A percentile compares a stretch with the other conserved stretches of the same genome.
These are phyloP conservation scores for Tyrannus savana DNA, from an alignment of 2,113 vertebrate species.

Conservation along the genomic window DNA sequence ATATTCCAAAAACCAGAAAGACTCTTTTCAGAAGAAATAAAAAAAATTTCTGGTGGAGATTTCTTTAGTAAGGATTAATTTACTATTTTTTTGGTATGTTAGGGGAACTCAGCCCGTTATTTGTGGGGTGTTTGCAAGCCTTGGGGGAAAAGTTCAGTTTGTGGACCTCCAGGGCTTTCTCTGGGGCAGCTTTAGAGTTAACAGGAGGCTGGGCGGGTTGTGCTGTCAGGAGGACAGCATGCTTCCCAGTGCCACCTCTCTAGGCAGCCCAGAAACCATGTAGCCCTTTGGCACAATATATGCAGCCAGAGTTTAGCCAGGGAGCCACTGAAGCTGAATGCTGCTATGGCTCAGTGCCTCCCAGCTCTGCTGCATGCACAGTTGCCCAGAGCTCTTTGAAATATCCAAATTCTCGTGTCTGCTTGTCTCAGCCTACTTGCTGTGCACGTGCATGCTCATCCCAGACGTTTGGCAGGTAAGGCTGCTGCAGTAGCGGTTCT, in stretches of 20 bases:
- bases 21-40: not conserved
- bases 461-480: not conserved
- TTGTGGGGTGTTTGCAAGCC: not conserved
- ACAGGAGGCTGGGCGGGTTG: not conserved
- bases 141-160: not conserved
- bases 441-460: rapidly evolving
- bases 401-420: not conserved
- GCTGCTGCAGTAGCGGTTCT: not conserved
- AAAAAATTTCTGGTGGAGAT: not conserved
- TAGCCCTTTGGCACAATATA: not conserved
- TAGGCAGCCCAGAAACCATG: not conserved
- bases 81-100: not conserved
- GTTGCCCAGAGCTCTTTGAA: rapidly evolving
- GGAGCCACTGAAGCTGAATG: not conserved
- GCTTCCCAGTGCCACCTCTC: not conserved
- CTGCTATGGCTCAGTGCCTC: rapidly evolving
- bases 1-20: not conserved
- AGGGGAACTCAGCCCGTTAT: not conserved
- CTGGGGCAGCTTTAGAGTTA: not conserved
- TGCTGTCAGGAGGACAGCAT: not conserved
- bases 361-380: not conserved
- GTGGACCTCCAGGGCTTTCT: not conserved
- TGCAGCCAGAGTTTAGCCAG: not conserved
- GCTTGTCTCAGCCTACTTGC: not conserved
- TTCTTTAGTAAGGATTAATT: not conserved